phyloP scores from a whole-genome alignment of 2,113 vertebrate species.

The Ameiurus melas region DNA sequence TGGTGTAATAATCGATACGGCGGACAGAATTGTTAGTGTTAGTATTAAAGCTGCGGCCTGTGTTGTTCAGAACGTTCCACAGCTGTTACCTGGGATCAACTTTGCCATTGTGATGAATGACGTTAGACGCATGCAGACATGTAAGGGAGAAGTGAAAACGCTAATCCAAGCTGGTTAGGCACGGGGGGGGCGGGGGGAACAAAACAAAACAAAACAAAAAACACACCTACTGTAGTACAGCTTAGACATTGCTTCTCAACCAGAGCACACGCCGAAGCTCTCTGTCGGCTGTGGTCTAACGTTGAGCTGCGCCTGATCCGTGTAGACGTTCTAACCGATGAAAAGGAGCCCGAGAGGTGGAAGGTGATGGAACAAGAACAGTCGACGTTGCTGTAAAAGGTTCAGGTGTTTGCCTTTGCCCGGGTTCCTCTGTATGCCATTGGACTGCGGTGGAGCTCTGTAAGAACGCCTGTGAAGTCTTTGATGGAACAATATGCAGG shows the following conservation, averaged over 20 bases:
- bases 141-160: not conserved
- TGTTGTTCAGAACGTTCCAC: not conserved
- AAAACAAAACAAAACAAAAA: not conserved
- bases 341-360: not conserved
- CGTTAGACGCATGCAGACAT: not conserved
- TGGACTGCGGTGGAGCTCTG: not conserved
- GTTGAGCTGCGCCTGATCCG: not conserved
- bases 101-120: not conserved
- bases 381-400: not conserved
- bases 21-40: not conserved
- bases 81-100: not conserved
- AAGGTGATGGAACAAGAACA: not conserved
- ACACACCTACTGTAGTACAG: not conserved
- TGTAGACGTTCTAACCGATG: not conserved
- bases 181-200: too few species aligned
- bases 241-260: not conserved
- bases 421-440: constrained; percentile 23
- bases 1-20: not conserved
- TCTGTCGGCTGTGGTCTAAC: not conserved
- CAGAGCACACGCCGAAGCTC: constrained; percentile 26
- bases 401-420: not conserved
- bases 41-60: not conserved
- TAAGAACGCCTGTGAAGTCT: not conserved
- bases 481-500: not conserved
- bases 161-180: not conserved